Evolutionary conservation across 1,140 invertebrate genomes (phyloP), one percentile per base, ranked within the genome.

Genomic region (Lordiphosa stackelbergi): DNA sequence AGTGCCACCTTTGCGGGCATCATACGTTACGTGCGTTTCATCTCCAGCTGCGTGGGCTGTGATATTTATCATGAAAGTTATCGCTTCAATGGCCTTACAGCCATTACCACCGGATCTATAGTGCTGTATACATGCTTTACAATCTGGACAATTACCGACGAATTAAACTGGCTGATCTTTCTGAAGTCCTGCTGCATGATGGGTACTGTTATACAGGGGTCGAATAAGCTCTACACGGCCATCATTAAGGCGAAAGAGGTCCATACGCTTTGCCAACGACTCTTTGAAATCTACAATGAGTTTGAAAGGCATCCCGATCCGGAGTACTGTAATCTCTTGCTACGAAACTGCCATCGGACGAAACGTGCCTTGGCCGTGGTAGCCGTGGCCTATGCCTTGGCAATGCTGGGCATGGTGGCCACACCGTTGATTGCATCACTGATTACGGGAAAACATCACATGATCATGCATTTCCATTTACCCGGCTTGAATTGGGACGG

Each of bases 391-490:
- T 73, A 69, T 45, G 2, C 48, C 6, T 0, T 59, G 1, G 53
- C 38, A 3, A 10, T 22, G 1, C 0, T 9, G 0, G 70, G 70
- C n/a, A 62, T 77, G 46, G 11, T 68, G 2, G 0, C 48, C 2
- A 40, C 40, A 3, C 42, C 68, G 0, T 0, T 58, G 0, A 1
- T 51, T 13, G 47, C 47, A 0, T 9, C 40, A 0, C 3, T 42
- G n/a, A 3, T 41, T 2, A 64, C 48, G 0, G 56, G 47, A 2
- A n/a, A 37, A 5, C 12, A 28, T 0, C n/a, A 56, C 3, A 13
- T 64, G 3, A 43, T 62, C 2, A 61, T 73, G 53, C 66, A 73
- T 34, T 68, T 61, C 41, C 54, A 66, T 24, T 43, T 77, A 2
- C 70, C 73, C 0, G 66, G 66, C 9, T 4, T 77, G 3, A 70